Percentiles rank a stretch among this genome's conserved stretches.
Conservation (phyloP, 1,140 invertebrate genomes). For the honey bee (Apis mellifera) region Amel_HAv3.1 CM009943.2:6049001-6049500, state of each 20-base stretch:
- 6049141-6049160: not conserved
- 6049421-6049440: conserved; percentile 23
- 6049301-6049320: no score
- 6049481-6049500: conserved; percentile 50
- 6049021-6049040: conserved; percentile 36
- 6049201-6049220: no score
- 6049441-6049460: not conserved
- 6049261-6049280: not conserved
- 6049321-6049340: no score
- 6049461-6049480: conserved; percentile 35
- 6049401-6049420: conserved; percentile 63
- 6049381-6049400: conserved; percentile 1
- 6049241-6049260: not conserved
- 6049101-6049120: not conserved
- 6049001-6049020: conserved; percentile 47
- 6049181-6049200: no score
- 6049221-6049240: no score
- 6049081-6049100: not conserved
- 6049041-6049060: conserved; percentile 55
- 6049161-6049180: not conserved
- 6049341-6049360: not conserved
- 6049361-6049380: not conserved
- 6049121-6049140: not conserved
- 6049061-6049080: conserved; percentile 41
- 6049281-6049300: no score